Evolutionary conservation across 2,888 invertebrate species (phyloP).

Genomic region (Allophyes oxyacanthae): DNA sequence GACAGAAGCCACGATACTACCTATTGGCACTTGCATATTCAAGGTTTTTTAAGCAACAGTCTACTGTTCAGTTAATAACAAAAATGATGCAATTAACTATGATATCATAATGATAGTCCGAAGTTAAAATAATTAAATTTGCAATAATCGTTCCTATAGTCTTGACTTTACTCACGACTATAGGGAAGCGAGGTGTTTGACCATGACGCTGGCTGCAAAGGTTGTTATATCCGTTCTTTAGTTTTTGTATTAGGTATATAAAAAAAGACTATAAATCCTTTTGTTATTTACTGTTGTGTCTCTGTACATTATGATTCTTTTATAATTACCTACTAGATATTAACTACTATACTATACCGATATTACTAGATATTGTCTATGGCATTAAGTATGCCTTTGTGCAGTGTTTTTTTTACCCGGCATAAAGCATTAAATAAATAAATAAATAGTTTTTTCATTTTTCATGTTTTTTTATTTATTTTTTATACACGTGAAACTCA

Average conservation of each 20-base stretch:
- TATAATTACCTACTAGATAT: background rate
- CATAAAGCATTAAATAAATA: too few species aligned
- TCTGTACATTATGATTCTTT: background rate
- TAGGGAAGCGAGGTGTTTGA: conserved; percentile 46
- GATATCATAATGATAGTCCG: conserved; percentile 34
- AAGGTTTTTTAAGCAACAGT: conserved; percentile 11
- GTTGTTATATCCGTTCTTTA: conserved; percentile 32
- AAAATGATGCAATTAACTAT: conserved; percentile 30
- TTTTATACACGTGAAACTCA: too few species aligned
- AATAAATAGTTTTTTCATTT: too few species aligned
- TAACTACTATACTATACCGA: too few species aligned
- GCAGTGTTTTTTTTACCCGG: too few species aligned
- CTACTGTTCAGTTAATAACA: conserved; percentile 7
- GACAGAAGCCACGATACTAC: too few species aligned
- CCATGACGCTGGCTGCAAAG: conserved; percentile 47
- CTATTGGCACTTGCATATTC: background rate
- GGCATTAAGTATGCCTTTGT: too few species aligned
- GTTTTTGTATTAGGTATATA: conserved; percentile 15
- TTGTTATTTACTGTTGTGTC: conserved; percentile 15
- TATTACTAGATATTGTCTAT: too few species aligned
- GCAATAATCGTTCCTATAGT: conserved; percentile 39
- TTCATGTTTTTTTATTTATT: too few species aligned
- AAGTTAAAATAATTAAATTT: conserved; percentile 40
- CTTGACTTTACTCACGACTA: conserved; percentile 37
- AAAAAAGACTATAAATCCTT: conserved; percentile 7